Evolutionary conservation across 2,888 invertebrate genomes (phyloP).

Genomic region (Ornithoptera alexandrae): DNA sequence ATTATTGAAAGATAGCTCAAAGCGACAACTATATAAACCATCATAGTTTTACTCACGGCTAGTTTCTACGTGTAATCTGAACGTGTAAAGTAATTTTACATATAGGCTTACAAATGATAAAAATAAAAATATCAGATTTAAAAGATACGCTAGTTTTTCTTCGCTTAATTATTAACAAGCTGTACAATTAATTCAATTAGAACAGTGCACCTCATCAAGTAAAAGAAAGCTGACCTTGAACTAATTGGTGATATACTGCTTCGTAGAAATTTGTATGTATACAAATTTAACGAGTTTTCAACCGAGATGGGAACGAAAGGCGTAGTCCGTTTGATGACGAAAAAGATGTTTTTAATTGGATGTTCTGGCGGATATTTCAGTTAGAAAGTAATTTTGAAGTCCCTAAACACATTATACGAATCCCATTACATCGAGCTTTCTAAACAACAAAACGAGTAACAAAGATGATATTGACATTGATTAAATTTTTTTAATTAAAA

Average conservation of each 20-base stretch:
- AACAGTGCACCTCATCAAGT: constrained; percentile 10
- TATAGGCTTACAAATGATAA: not conserved
- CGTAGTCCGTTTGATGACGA: constrained; percentile 12
- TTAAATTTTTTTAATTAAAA: not conserved
- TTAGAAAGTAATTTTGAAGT: constrained; percentile 21
- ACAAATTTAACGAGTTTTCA: constrained; percentile 9
- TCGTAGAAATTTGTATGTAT: constrained; percentile 2
- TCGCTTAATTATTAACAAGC: constrained; percentile 8
- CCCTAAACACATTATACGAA: constrained; percentile 5
- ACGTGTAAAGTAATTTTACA: not conserved
- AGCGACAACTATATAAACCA: too few relatives aligned
- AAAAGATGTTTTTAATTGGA: constrained; percentile 22
- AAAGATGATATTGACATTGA: not conserved
- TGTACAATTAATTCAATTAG: constrained; percentile 23
- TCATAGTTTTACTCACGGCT: too few relatives aligned
- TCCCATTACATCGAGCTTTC: not conserved
- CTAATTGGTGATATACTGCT: constrained; percentile 2
- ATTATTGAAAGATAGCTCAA: too few relatives aligned
- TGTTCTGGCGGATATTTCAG: constrained; percentile 11
- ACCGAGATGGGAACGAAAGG: not conserved
- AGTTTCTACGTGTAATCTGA: not conserved
- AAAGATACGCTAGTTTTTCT: not conserved
- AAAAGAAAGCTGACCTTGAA: constrained; percentile 19
- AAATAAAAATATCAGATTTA: constrained; percentile 15
- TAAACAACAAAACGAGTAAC: not conserved